Evolutionary conservation across 2,888 invertebrate genomes (phyloP), one percentile per base, ranked within the genome.

Genomic region (Xanthorhoe designata): DNA sequence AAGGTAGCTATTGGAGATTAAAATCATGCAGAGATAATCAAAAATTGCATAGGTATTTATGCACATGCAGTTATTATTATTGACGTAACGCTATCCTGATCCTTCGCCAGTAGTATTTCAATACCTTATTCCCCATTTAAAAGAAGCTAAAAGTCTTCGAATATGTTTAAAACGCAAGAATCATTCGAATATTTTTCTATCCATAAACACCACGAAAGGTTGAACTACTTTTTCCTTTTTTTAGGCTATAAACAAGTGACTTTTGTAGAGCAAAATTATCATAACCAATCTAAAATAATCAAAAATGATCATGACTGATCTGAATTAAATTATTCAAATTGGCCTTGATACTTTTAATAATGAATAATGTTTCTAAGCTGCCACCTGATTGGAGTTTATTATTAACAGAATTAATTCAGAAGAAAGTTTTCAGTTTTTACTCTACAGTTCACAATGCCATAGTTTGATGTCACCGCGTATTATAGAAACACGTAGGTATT

Each of bases 1-100:
- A 58, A 38, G n/a, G 24, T 55, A 50, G 51, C 53, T 54, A 58
- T 50, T 18, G 10, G 17, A 56, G n/a, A 63, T 52, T 49, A 60
- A 52, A 56, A 56, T 64, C 49, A 56, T 57, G 56, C 55, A 55
- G 24, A 51, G 38, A 63, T 55, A 67, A 63, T 60, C 49, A 17
- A 52, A 63, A 63, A 67, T 60, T 60, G 60, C n/a, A 19, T 62
- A 38, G 4, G 24, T 24, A 56, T 61, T 53, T 50, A 56, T 55
- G 38, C 38, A 42, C 38, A 42, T 42, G 38, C 13, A 3, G 3
- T 42, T 42, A 42, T 42, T 13, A 42, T 42, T 42, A 13, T 38
- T 38, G 38, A 38, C 1, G 10, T 32, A 32, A 32, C 6, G 5
- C 2, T 32, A 32, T 0, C 7, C 8, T 32, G 8, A 7, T 32